Percentiles rank a stretch among this genome's conserved stretches.
Conservation (phyloP, 2,113 vertebrate genomes). For the Glareola pratincola region DNA sequence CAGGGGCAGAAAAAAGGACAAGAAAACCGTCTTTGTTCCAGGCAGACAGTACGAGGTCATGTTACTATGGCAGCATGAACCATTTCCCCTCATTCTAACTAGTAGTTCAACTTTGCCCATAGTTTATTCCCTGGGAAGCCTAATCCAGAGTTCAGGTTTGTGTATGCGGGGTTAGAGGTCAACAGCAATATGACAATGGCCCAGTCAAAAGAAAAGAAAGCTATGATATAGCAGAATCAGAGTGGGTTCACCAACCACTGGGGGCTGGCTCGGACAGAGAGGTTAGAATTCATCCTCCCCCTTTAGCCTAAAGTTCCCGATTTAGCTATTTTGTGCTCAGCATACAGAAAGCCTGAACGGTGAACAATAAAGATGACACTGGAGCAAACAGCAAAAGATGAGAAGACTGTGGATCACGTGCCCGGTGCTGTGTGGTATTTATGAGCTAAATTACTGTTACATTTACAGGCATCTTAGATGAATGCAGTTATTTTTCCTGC, state of each 20-base stretch:
- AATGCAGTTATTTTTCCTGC: neutral
- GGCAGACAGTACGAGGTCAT: constrained; percentile 66
- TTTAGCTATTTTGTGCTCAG: constrained; percentile 8
- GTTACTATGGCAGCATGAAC: constrained; percentile 78
- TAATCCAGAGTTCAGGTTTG: constrained; percentile 76
- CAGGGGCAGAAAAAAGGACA: constrained; percentile 67
- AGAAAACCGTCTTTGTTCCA: constrained; percentile 80
- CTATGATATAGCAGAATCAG: constrained; percentile 57
- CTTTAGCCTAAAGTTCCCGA: neutral
- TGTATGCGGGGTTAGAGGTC: constrained; percentile 77
- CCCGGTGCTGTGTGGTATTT: neutral
- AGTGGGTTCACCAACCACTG: constrained; percentile 61
- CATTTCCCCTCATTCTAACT: constrained; percentile 66
- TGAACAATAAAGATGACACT: neutral
- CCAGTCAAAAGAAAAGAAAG: constrained; percentile 76
- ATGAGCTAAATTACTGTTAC: neutral
- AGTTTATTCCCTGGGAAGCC: constrained; percentile 73
- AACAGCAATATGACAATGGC: constrained; percentile 81
- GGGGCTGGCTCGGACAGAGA: neutral
- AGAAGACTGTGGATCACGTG: neutral
- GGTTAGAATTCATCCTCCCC: constrained; percentile 16
- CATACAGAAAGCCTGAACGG: neutral
- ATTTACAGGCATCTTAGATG: neutral
- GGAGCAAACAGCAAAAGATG: neutral
- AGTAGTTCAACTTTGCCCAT: constrained; percentile 50